A percentile compares a stretch with the other conserved stretches of the same genome.
phyloP scores from a whole-genome alignment of 2,888 invertebrate genomes.

The Ethmia dodecea region DNA sequence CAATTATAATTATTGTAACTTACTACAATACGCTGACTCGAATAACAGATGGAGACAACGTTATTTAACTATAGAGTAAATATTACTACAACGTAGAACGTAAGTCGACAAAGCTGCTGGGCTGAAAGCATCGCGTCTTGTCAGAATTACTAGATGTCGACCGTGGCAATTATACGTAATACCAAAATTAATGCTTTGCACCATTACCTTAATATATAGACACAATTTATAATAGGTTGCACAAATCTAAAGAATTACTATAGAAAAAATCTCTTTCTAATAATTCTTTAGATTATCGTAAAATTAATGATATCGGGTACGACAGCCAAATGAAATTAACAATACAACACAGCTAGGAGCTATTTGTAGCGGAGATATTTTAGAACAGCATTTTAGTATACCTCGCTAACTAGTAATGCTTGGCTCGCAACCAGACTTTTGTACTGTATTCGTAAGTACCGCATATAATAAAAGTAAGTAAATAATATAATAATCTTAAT shows the following conservation, averaged over 20 bases:
- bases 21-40: constrained; percentile 21
- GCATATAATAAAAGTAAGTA: constrained; percentile 13
- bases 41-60: constrained; percentile 18
- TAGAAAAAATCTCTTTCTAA: constrained; percentile 22
- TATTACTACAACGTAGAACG: constrained; percentile 15
- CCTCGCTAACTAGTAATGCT: constrained; percentile 53
- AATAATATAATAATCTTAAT: too few species aligned
- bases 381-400: constrained; percentile 22
- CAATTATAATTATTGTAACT: constrained; percentile 21
- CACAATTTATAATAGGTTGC: constrained; percentile 41
- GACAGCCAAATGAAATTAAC: constrained; percentile 40
- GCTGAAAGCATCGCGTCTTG: constrained; percentile 20
- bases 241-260: constrained; percentile 35
- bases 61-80: constrained; percentile 17
- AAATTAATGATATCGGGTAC: constrained; percentile 31
- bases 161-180: constrained; percentile 29
- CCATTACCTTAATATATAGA: constrained; percentile 53
- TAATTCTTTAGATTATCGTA: constrained; percentile 33
- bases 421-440: constrained; percentile 28
- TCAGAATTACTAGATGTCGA: constrained; percentile 24
- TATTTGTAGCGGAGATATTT: constrained; percentile 36
- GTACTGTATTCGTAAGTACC: constrained; percentile 33
- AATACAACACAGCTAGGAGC: constrained; percentile 37
- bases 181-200: constrained; percentile 50
- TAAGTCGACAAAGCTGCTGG: constrained; percentile 17